These are phyloP conservation scores for Matsumurasca onukii DNA, from an alignment of 1,140 invertebrate species.

Conservation along the genomic window DNA sequence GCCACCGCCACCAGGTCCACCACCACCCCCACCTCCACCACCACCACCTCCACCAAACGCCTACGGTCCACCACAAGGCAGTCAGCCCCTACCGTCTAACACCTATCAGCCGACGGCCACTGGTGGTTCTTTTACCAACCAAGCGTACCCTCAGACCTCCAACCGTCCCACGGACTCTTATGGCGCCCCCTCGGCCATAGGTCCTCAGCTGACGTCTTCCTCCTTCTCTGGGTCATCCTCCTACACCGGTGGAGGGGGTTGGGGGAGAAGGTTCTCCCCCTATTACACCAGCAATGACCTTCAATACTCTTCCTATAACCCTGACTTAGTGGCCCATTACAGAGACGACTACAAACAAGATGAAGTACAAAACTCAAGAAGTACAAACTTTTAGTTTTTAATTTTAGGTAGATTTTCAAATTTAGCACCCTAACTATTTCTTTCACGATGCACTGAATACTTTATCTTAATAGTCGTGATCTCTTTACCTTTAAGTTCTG, in stretches of 20 bases:
- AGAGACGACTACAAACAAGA: slow-evolving; percentile 12
- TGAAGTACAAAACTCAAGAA: background rate
- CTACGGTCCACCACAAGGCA: background rate
- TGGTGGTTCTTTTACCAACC: too few relatives aligned
- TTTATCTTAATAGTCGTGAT: too few relatives aligned
- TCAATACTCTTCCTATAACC: slow-evolving; percentile 16
- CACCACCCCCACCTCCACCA: slow-evolving; percentile 15
- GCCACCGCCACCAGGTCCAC: slow-evolving; percentile 21
- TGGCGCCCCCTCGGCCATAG: background rate
- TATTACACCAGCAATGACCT: background rate
- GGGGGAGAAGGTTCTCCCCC: background rate
- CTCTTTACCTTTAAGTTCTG: too few relatives aligned
- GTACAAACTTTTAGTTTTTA: too few relatives aligned
- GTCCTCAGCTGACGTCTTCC: background rate
- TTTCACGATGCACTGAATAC: too few relatives aligned
- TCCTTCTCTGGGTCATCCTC: background rate
- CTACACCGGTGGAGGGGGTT: background rate
- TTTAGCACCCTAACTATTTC: too few relatives aligned
- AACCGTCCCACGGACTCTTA: background rate
- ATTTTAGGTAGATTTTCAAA: too few relatives aligned
- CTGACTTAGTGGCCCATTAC: slow-evolving; percentile 2
- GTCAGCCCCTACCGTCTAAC: background rate
- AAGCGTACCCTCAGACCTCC: background rate
- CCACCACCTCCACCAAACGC: background rate
- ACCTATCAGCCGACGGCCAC: too few relatives aligned